Evolutionary conservation across 1,140 invertebrate genomes (phyloP).

Genomic region (Meloidogyne chitwoodi): DNA sequence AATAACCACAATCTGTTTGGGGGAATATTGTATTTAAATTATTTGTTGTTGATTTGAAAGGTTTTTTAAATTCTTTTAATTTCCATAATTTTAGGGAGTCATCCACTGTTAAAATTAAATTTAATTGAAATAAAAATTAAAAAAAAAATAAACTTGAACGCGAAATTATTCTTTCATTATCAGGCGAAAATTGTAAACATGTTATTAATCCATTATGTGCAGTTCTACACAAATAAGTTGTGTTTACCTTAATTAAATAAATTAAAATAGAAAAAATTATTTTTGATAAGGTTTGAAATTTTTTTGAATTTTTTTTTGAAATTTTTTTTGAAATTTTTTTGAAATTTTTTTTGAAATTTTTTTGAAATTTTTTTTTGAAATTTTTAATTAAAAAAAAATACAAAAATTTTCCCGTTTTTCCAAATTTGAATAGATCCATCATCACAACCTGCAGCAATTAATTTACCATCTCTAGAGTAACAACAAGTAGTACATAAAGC

Average conservation of each 20-base stretch:
- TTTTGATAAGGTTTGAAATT: too few relatives aligned
- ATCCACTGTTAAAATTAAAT: conserved; percentile 65
- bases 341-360: too few relatives aligned
- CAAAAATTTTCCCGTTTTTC: conserved; percentile 76
- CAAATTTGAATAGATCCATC: conserved; percentile 97
- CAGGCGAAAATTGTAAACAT: conserved; percentile 80
- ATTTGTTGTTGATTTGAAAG: conserved; percentile 69
- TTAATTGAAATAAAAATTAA: neutral
- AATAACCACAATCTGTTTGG: conserved; percentile 85
- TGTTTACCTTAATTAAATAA: conserved; percentile 67
- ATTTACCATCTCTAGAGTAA: conserved; percentile 80
- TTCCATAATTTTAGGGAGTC: conserved; percentile 94
- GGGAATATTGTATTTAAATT: conserved; percentile 76
- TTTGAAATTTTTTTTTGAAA: too few relatives aligned
- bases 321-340: too few relatives aligned
- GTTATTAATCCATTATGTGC: conserved; percentile 83
- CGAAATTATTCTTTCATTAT: conserved; percentile 74
- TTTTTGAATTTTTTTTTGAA: too few relatives aligned
- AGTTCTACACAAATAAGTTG: conserved; percentile 71
- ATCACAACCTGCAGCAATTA: conserved; percentile 81
- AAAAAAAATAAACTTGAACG: conserved; percentile 68
- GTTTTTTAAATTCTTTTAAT: conserved; percentile 75
- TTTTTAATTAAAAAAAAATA: too few relatives aligned
- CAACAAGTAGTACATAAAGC: conserved; percentile 78
- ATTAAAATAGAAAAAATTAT: too few relatives aligned